phyloP scores from a whole-genome alignment of 2,113 vertebrate species.

The Salvelinus namaycush region DNA sequence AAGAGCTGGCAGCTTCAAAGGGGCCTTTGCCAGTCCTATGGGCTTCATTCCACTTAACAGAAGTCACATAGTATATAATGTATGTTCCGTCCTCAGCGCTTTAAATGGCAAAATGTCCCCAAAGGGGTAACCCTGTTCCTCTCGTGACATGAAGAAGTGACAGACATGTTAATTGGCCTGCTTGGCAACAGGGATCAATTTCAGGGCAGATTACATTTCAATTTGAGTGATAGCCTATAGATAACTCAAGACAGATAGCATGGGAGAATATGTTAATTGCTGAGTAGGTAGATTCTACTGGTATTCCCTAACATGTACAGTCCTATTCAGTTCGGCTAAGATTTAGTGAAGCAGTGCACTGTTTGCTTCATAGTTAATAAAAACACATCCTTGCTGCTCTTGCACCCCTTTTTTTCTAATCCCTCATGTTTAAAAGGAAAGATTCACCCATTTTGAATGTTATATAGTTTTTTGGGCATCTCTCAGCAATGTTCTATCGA shows the following conservation, averaged over 20 bases:
- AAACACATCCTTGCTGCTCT: no score
- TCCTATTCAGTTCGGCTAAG: neutral
- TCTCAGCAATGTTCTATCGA: no score
- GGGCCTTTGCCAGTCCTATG: neutral
- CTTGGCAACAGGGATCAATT: constrained; percentile 36
- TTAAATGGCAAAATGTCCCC: constrained; percentile 53
- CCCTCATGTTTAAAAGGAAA: no score
- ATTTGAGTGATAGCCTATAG: neutral
- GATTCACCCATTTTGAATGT: no score
- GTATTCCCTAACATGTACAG: neutral
- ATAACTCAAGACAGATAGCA: no score
- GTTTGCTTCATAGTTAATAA: no score
- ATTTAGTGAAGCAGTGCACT: no score
- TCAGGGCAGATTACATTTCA: neutral
- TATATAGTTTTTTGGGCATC: no score
- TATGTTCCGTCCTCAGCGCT: constrained; percentile 50
- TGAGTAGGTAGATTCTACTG: no score
- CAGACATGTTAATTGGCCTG: neutral
- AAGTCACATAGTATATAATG: constrained; percentile 58
- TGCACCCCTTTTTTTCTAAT: no score
- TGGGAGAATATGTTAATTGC: no score
- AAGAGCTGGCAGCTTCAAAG: neutral
- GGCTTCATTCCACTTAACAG: constrained; percentile 5
- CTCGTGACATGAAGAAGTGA: neutral
- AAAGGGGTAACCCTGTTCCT: neutral